Evolutionary conservation across 2,888 invertebrate genomes (phyloP), one percentile per base, ranked within the genome.

Genomic region (Alloscopus bannaensis): DNA sequence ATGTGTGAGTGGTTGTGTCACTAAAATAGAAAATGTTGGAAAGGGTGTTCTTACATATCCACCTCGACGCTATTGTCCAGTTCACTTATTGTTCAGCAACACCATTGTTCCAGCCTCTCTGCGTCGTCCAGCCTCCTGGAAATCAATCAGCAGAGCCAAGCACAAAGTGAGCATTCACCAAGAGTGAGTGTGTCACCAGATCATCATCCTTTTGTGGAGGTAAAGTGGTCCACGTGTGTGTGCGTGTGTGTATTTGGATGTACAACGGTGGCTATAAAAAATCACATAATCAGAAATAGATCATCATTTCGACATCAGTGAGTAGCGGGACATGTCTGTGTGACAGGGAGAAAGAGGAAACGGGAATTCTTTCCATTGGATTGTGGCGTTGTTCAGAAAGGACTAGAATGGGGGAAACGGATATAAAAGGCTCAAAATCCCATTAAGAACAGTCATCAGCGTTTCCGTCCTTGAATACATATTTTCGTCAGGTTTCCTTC

Each of bases 341-440:
- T 6, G 36, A 36, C 36, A 8, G 36, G 36, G 36, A 8, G 36
- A 13, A 36, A 36, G 36, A 36, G 36, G 36, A 36, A 8, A 8
- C 6, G 36, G 13, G 36, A 36, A 36, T 36, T 6, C 8, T 36
- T 36, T 36, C 6, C 36, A 36, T 8, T 36, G 36, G 36, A 8
- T 36, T n/a, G n/a, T n/a, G n/a, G n/a, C n/a, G 13, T 36, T 8
- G 36, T 8, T 36, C 36, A 36, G 8, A 6, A 36, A 36, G 8
- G 8, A 36, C 8, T 36, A 13, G 36, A 36, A 36, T 13, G 13
- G 36, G 36, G 13, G 6, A 36, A 36, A 36, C 47, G 62, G 72
- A 64, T 72, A 64, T 72, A 31, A 72, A 64, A 64, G 72, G 72
- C 72, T 72, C 72, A 72, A 72, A 72, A 72, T 64, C 60, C 24